Conservation (phyloP, 2,888 invertebrate species). For the Tryphoninae sp. region DNA sequence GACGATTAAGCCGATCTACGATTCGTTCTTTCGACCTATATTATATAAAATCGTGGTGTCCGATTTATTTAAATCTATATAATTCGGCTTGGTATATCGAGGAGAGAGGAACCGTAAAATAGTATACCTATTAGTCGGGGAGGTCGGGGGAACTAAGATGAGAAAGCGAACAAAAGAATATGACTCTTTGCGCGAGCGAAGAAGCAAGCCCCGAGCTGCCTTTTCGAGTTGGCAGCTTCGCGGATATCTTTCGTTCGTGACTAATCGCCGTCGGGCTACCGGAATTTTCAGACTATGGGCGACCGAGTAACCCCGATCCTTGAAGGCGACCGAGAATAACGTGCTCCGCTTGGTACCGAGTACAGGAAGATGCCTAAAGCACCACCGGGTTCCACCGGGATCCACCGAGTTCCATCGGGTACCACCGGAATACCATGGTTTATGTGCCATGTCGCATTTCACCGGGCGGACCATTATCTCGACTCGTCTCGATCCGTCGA, state of each 20-base stretch:
- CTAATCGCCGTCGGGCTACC: constrained; percentile 74
- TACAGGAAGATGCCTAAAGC: neutral
- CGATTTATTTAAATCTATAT: no score
- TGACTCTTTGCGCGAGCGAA: neutral
- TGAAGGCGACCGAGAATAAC: constrained; percentile 24
- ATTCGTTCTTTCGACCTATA: no score
- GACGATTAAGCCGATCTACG: no score
- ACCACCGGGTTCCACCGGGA: neutral
- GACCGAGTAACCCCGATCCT: constrained; percentile 78
- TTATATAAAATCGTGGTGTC: no score
- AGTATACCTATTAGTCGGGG: no score
- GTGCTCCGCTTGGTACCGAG: neutral
- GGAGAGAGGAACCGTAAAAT: no score
- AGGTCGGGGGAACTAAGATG: constrained; percentile 2
- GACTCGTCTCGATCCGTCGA: neutral
- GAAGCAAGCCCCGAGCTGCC: neutral
- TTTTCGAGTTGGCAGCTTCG: neutral
- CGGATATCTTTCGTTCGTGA: constrained; percentile 66
- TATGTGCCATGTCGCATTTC: neutral
- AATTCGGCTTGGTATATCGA: no score
- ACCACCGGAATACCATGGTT: neutral
- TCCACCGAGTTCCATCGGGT: neutral
- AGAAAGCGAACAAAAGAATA: constrained; percentile 30
- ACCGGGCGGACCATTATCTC: neutral
- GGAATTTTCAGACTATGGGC: constrained; percentile 72